A percentile compares a stretch with the other conserved stretches of the same genome.
These are phyloP conservation scores for Galeopsomyia nigrocyanea DNA, from an alignment of 2,888 invertebrate species.

Conservation along the genomic window DNA sequence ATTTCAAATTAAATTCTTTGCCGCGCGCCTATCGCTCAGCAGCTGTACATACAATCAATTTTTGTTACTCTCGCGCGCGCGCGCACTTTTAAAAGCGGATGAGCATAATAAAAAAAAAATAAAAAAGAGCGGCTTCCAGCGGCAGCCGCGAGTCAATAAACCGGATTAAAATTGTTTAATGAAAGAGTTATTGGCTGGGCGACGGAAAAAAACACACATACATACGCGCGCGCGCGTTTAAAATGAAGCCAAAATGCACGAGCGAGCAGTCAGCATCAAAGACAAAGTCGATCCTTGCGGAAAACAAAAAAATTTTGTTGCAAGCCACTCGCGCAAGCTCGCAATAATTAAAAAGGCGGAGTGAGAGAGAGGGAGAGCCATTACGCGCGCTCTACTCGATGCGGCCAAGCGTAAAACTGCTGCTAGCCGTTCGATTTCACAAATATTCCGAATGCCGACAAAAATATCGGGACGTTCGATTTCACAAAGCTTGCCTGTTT, in stretches of 20 bases:
- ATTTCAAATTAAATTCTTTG: conserved; percentile 21
- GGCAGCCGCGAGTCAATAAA: conserved; percentile 11
- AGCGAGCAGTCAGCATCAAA: conserved; percentile 41
- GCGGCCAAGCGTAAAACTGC: conserved; percentile 51
- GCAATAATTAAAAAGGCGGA: conserved; percentile 54
- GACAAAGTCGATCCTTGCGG: conserved; percentile 35
- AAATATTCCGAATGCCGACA: conserved; percentile 41
- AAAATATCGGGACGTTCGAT: conserved; percentile 45
- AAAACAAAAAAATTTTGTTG: conserved; percentile 28
- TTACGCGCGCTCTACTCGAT: conserved; percentile 33
- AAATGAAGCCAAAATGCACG: conserved; percentile 12
- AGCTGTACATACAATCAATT: conserved; percentile 26
- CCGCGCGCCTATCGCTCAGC: not conserved
- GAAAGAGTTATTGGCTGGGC: conserved; percentile 6
- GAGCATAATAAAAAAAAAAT: not conserved
- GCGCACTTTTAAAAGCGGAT: conserved; percentile 6
- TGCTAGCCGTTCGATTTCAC: conserved; percentile 40
- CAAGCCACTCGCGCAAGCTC: no score
- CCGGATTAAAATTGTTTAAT: conserved; percentile 39
- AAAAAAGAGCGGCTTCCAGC: no score
- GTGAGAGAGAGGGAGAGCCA: conserved; percentile 10
- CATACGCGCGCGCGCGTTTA: conserved; percentile 14
- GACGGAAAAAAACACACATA: conserved; percentile 5
- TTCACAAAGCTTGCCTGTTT: conserved; percentile 40
- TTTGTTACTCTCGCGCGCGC: not conserved